Percentiles rank a stretch among this genome's conserved stretches.
These are phyloP conservation scores for Gorilla gorilla DNA, from an alignment of 2,113 vertebrate genomes.

Conservation along the genomic window DNA sequence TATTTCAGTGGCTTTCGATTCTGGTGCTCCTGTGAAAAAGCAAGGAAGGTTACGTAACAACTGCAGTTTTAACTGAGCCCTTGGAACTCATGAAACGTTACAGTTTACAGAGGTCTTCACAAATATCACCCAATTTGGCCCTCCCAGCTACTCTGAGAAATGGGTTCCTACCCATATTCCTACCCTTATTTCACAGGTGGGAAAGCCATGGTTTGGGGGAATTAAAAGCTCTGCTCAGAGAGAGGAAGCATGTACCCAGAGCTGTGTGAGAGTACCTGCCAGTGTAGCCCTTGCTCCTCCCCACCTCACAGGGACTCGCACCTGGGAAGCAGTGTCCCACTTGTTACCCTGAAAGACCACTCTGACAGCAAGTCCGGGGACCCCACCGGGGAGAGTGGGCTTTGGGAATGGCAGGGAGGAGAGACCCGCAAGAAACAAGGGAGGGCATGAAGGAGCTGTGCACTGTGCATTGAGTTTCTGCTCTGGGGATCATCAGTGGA, in stretches of 20 bases:
- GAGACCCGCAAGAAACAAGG: background rate
- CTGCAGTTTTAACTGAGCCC: no score
- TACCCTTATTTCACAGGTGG: background rate
- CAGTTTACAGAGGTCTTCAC: background rate
- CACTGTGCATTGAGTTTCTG: fast-evolving
- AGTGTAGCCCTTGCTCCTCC: no score
- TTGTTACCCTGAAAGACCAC: background rate
- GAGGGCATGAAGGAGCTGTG: background rate
- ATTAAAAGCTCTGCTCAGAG: background rate
- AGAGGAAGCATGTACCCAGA: background rate
- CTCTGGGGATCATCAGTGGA: background rate
- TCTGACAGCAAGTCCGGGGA: background rate
- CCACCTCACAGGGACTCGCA: background rate
- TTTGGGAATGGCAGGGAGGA: background rate
- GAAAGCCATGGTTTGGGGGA: background rate
- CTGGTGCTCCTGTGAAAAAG: background rate
- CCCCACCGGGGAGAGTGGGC: fast-evolving
- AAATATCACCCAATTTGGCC: background rate
- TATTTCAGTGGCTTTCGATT: background rate
- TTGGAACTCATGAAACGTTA: fast-evolving
- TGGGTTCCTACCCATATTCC: no score
- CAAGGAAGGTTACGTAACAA: no score
- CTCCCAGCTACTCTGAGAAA: background rate
- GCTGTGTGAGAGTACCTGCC: background rate
- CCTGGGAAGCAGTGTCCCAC: background rate